These are phyloP conservation scores for Heliangelus exortis DNA, from an alignment of 2,797 vertebrate genomes.

Conservation along the genomic window DNA sequence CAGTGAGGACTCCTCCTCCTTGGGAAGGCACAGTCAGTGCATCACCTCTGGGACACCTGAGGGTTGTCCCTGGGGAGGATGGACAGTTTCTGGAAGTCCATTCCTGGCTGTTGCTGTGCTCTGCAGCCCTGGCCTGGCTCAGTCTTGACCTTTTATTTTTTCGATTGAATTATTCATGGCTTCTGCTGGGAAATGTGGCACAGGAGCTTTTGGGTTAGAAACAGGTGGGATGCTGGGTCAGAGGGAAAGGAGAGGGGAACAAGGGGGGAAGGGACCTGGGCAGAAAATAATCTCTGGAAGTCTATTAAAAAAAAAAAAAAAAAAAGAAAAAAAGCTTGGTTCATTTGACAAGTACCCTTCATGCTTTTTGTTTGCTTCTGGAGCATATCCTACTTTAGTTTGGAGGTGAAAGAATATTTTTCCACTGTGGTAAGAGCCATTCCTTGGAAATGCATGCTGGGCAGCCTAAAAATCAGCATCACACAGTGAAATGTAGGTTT, in stretches of 20 bases:
- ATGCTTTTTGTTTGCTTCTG: background rate
- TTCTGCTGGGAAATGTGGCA: constrained; percentile 44
- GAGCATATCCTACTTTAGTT: background rate
- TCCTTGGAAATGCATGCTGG: background rate
- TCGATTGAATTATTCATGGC: background rate
- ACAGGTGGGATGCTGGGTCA: constrained; percentile 36
- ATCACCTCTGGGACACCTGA: background rate
- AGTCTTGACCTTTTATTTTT: background rate
- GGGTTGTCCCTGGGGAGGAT: background rate
- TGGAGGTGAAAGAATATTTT: background rate
- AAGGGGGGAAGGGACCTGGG: background rate
- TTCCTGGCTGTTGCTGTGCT: constrained; percentile 16
- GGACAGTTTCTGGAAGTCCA: constrained; percentile 32
- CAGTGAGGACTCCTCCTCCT: background rate
- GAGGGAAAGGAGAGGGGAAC: background rate
- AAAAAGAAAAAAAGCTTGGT: background rate
- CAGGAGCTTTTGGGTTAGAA: background rate
- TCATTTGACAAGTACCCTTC: background rate
- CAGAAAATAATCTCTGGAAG: constrained; percentile 28
- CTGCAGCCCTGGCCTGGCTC: background rate
- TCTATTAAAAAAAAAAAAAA: background rate
- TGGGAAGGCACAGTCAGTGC: background rate
- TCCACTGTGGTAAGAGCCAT: background rate
- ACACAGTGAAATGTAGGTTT: background rate
- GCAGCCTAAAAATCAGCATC: background rate